phyloP scores from a whole-genome alignment of 1,140 invertebrate species.

The Pinna nobilis region DNA sequence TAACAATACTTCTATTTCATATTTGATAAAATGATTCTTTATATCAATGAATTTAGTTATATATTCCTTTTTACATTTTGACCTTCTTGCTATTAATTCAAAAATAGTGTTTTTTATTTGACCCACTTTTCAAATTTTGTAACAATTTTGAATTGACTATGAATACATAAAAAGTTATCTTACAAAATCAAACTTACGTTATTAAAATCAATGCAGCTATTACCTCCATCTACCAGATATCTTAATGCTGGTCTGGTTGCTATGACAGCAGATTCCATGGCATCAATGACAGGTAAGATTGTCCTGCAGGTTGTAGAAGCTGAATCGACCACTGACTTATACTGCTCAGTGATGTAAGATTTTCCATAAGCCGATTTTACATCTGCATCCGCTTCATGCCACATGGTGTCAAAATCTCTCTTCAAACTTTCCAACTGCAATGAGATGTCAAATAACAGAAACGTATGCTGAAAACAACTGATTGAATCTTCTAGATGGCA shows the following conservation, averaged over 20 bases:
- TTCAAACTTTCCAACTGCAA: slow-evolving; percentile 44
- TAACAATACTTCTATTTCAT: no score
- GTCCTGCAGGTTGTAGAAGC: slow-evolving; percentile 32
- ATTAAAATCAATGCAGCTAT: slow-evolving; percentile 23
- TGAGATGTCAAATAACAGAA: no score
- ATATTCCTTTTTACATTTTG: no score
- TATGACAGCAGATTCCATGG: slow-evolving; percentile 52
- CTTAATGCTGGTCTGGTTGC: slow-evolving; percentile 37
- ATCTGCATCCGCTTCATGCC: slow-evolving; percentile 41
- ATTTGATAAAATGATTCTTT: no score
- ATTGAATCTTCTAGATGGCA: no score
- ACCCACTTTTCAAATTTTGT: no score
- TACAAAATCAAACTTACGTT: slow-evolving; percentile 16
- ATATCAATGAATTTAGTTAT: no score
- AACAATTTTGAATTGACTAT: no score
- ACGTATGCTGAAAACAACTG: no score
- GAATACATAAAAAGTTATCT: not conserved
- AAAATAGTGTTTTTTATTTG: no score
- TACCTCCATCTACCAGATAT: slow-evolving; percentile 61
- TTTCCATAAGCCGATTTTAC: slow-evolving; percentile 53
- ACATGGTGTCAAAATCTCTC: slow-evolving; percentile 39
- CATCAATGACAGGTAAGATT: slow-evolving; percentile 58
- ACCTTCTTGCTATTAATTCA: no score
- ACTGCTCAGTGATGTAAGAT: slow-evolving; percentile 45
- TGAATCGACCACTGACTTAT: slow-evolving; percentile 18